These are phyloP conservation scores for Drosophila paranaensis DNA, from an alignment of 2,888 invertebrate genomes.

Conservation along the genomic window DNA sequence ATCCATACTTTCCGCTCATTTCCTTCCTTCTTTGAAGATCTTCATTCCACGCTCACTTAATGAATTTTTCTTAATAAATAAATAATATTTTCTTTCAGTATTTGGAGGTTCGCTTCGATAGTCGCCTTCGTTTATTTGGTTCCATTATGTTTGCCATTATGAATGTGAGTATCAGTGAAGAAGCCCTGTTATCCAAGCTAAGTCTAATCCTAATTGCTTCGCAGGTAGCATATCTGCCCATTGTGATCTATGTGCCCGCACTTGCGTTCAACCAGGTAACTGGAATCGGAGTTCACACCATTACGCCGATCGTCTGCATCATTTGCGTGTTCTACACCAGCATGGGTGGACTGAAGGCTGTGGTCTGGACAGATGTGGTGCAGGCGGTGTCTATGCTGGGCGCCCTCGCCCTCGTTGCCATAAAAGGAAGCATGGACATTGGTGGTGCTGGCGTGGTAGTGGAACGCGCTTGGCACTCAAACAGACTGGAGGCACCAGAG, in stretches of 20 bases:
- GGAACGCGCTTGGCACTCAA: slow-evolving; percentile 89
- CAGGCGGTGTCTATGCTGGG: slow-evolving; percentile 92
- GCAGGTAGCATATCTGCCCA: slow-evolving; percentile 91
- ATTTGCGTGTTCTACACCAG: slow-evolving; percentile 95
- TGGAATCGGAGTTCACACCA: slow-evolving; percentile 92
- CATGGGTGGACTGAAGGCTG: slow-evolving; percentile 92
- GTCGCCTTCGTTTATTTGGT: slow-evolving; percentile 89
- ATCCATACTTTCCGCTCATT: not conserved
- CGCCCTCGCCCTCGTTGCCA: slow-evolving; percentile 89
- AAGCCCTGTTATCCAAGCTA: not conserved
- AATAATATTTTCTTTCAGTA: slow-evolving; percentile 86
- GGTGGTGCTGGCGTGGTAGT: slow-evolving; percentile 89
- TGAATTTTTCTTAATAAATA: no score
- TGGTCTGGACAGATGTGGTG: slow-evolving; percentile 91
- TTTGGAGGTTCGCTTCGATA: slow-evolving; percentile 90
- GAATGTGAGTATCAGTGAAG: slow-evolving; percentile 87
- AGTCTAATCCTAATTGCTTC: slow-evolving; percentile 59
- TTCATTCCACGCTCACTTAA: not conserved
- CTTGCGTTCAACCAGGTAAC: slow-evolving; percentile 94
- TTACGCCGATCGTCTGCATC: slow-evolving; percentile 92
- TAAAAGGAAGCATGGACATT: slow-evolving; percentile 90
- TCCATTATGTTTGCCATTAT: slow-evolving; percentile 90
- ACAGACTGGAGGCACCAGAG: slow-evolving; percentile 90
- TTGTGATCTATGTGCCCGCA: slow-evolving; percentile 92
- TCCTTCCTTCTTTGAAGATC: not conserved